Base-by-base conservation (phyloP, 2,113 vertebrate species). In the Rousettus leschenaultii region DNA sequence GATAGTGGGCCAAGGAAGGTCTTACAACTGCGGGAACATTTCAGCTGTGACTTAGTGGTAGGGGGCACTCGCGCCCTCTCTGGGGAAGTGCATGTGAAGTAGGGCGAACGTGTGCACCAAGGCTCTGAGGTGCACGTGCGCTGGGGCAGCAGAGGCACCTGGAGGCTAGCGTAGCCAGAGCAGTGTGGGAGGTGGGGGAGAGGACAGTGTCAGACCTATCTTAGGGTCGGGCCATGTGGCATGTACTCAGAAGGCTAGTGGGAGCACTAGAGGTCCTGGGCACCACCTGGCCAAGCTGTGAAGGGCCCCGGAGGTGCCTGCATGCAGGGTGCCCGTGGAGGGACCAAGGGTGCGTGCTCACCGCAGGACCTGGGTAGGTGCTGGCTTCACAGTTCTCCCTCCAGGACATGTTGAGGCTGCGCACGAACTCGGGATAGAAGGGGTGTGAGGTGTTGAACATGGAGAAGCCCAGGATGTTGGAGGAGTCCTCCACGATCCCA, bases 351-450 rank as follows among this genome's bases (percentile, higher is more conserved):
- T 0, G 12, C 55, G 0, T 24, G 83, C 99, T 99, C 93, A 99
- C 99, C 84, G 99, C 99, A 0, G 99, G 99, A 71, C 99, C 99
- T 0, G 99, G 99, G 95, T 99, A 99, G 5, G 98, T 98, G 95
- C 98, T 99, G 12, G 99, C 98, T 93, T 99, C 99, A 90, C 99
- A 99, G 86, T 99, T 99, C 97, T 99, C 99, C 89, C 99, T 98
- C 99, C 99, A 99, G 2, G 99, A 99, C 96, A 99, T 99, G 97
- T 99, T 99, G 97, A 99, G 99, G 97, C 99, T 99, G 45, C 99
- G 98, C 89, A 99, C 99, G 94, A 99, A 99, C 98, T 99, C 99
- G 61, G 99, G 97, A 94, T 99, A 99, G 98, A 99, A 99, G 21
- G 99, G 99, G 79, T 99, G 99, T 14, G 98, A 99, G 86, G 99